Conservation (phyloP, 30 jellyfish, hydroid and myxozoan genomes). For the Pelagia noctiluca region DNA sequence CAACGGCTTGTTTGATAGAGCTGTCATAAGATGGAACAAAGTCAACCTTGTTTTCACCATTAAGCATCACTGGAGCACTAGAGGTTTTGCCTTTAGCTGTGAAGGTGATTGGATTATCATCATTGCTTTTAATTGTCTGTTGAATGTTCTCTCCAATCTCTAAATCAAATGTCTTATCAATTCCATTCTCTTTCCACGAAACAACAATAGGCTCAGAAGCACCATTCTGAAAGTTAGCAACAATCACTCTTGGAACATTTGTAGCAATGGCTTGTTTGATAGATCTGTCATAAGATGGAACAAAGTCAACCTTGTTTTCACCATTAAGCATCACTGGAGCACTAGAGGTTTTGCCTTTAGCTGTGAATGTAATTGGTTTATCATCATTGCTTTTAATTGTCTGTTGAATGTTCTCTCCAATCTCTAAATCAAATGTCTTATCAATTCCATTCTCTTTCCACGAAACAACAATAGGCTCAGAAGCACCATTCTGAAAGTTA, state of each 20-base stretch:
- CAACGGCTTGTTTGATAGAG: neutral
- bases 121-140: neutral
- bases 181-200: conserved; percentile 19
- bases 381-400: conserved; percentile 9
- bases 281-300: neutral
- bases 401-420: neutral
- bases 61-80: conserved; percentile 4
- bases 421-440: neutral
- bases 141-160: neutral
- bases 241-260: conserved; percentile 12
- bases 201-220: conserved; percentile 32
- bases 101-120: neutral
- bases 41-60: neutral
- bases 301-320: neutral
- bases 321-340: conserved; percentile 31
- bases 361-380: conserved; percentile 17
- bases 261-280: conserved; percentile 4
- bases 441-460: conserved; percentile 35
- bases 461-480: conserved; percentile 17
- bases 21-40: neutral
- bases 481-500: conserved; percentile 31
- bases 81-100: conserved; percentile 17
- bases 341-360: neutral
- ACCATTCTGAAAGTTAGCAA: conserved; percentile 19
- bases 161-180: neutral